These are phyloP conservation scores for Melitaea athalia DNA, from an alignment of 2,888 invertebrate genomes.

Conservation along the genomic window DNA sequence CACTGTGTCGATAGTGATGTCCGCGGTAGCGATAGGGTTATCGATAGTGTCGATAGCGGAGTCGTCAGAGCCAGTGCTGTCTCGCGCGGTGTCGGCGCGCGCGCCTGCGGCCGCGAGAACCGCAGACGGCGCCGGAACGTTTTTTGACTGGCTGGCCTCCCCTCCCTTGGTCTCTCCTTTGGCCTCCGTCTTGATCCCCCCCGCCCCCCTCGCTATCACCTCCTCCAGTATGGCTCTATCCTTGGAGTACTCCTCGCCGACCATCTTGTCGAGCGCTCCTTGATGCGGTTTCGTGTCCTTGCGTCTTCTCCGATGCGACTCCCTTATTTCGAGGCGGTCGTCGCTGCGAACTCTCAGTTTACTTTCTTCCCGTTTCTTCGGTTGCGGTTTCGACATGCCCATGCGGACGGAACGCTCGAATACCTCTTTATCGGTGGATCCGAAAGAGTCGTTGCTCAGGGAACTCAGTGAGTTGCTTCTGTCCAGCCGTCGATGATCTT, in stretches of 20 bases:
- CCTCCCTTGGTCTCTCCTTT: constrained; percentile 14
- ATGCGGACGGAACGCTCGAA: constrained; percentile 82
- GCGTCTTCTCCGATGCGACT: constrained; percentile 43
- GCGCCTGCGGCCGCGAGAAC: constrained; percentile 80
- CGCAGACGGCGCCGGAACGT: constrained; percentile 89
- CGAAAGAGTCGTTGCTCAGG: constrained; percentile 78
- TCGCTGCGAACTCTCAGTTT: constrained; percentile 54
- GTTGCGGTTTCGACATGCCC: constrained; percentile 82
- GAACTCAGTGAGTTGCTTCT: constrained; percentile 65
- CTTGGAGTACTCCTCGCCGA: constrained; percentile 55
- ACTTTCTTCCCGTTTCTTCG: constrained; percentile 44
- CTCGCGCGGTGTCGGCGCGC: constrained; percentile 64
- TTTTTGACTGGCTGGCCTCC: constrained; percentile 82
- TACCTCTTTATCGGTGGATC: constrained; percentile 83
- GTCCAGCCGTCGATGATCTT: constrained; percentile 46
- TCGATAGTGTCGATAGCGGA: constrained; percentile 22
- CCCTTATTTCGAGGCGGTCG: constrained; percentile 48
- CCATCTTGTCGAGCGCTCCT: constrained; percentile 56
- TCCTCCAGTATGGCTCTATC: constrained; percentile 81
- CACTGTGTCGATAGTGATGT: constrained; percentile 27
- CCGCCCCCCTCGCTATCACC: constrained; percentile 84
- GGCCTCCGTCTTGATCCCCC: constrained; percentile 31
- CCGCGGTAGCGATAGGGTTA: constrained; percentile 16
- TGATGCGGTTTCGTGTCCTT: constrained; percentile 45
- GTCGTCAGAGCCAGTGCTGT: constrained; percentile 67